phyloP scores from a whole-genome alignment of 2,797 vertebrate species.

The Acanthiza pusilla region DNA sequence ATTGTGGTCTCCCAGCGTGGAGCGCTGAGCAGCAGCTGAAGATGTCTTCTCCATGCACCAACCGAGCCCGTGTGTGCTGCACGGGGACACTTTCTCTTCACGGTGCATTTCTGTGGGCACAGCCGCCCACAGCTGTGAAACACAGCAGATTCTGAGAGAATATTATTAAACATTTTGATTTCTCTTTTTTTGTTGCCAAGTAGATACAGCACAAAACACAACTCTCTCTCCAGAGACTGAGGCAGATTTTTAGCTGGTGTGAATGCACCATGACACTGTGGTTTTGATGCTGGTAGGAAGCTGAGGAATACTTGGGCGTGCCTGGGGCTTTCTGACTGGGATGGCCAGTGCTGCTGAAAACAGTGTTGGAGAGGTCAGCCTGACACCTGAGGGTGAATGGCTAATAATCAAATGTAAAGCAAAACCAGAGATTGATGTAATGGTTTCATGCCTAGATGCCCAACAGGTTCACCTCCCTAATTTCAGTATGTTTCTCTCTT shows the following conservation, averaged over 20 bases:
- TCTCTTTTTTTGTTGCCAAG: conserved; percentile 44
- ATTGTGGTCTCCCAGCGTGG: neutral
- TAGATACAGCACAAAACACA: neutral
- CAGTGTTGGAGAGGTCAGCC: neutral
- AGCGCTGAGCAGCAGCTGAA: neutral
- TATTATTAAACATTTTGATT: conserved; percentile 36
- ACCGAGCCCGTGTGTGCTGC: neutral
- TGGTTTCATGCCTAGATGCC: neutral
- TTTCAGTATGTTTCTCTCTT: neutral
- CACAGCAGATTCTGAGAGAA: neutral
- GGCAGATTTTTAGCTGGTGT: neutral
- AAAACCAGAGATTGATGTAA: neutral
- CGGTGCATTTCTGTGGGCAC: neutral
- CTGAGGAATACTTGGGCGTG: neutral
- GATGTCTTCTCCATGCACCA: neutral
- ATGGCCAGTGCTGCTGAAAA: neutral
- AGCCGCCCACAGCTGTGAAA: conserved; percentile 25
- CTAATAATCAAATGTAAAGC: neutral
- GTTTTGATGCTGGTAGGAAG: neutral
- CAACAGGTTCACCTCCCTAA: neutral
- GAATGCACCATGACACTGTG: neutral
- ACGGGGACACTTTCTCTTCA: neutral
- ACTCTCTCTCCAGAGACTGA: neutral
- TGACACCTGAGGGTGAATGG: neutral
- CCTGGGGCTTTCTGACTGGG: neutral